Conservation (phyloP, 2,888 invertebrate genomes). For the Ochlodes sylvanus region DNA sequence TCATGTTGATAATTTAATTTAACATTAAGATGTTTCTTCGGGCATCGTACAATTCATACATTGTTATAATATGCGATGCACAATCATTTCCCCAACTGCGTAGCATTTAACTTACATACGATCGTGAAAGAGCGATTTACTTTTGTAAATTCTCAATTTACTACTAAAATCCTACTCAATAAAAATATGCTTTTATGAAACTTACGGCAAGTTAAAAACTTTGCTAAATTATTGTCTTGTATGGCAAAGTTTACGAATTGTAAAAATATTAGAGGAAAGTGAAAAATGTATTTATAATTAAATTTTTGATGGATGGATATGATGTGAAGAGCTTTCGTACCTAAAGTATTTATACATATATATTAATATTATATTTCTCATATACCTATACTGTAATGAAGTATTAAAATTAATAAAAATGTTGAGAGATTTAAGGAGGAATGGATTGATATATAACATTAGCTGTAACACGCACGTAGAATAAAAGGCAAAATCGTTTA, state of each 20-base stretch:
- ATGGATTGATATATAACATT: background rate
- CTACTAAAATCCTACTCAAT: background rate
- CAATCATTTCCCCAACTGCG: background rate
- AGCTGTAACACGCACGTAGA: conserved; percentile 9
- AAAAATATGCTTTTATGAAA: no score
- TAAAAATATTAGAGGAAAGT: conserved; percentile 20
- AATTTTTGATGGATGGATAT: conserved; percentile 4
- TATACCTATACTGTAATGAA: conserved; percentile 4
- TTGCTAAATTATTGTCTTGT: conserved; percentile 10
- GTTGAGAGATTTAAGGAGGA: conserved; percentile 1
- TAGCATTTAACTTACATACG: background rate
- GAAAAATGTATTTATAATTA: conserved; percentile 18
- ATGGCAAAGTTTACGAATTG: conserved; percentile 3
- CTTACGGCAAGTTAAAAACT: background rate
- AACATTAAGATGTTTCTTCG: no score
- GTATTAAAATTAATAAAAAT: background rate
- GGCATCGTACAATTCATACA: no score
- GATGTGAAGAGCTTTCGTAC: conserved; percentile 18
- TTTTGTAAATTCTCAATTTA: background rate
- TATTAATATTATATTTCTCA: conserved; percentile 1
- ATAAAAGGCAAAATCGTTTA: background rate
- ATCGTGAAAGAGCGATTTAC: conserved; percentile 4
- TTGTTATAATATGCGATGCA: no score
- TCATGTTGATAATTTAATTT: no score
- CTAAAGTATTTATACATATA: conserved; percentile 6